Conservation (phyloP, 2,888 invertebrate species). For the Mythimna ferrago region DNA sequence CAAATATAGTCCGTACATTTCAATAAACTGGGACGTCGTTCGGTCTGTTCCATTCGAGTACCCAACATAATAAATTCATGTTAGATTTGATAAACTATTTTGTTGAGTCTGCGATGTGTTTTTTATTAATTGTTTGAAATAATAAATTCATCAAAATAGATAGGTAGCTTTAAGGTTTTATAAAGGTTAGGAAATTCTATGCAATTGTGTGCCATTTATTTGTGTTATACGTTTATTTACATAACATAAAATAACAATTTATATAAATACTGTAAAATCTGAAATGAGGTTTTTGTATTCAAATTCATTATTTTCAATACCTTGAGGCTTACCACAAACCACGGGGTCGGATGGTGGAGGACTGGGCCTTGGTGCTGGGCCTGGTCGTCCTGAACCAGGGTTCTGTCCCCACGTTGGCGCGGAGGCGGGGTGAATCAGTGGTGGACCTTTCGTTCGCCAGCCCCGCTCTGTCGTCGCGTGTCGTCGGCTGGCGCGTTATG, state of each 20-base stretch:
- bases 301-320: not conserved
- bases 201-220: slow-evolving; percentile 6
- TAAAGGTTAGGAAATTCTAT: not conserved
- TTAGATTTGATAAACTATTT: slow-evolving; percentile 37
- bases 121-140: slow-evolving; percentile 3
- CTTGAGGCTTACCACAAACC: not conserved
- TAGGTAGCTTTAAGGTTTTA: not conserved
- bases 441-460: no score
- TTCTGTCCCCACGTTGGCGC: no score
- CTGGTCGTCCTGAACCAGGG: no score
- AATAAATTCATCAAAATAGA: slow-evolving; percentile 1
- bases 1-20: slow-evolving; percentile 39
- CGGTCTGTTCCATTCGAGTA: slow-evolving; percentile 21
- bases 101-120: slow-evolving; percentile 17
- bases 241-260: slow-evolving; percentile 7
- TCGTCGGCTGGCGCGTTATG: no score
- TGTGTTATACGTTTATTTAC: not conserved
- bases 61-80: slow-evolving; percentile 18
- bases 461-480: no score
- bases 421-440: no score
- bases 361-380: no score
- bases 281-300: not conserved
- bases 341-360: no score
- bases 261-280: not conserved
- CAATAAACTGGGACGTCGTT: slow-evolving; percentile 35